Evolutionary conservation across 2,797 vertebrate species (phyloP), one percentile per base, ranked within the genome.

Genomic region (Manis crassicaudata): DNA sequence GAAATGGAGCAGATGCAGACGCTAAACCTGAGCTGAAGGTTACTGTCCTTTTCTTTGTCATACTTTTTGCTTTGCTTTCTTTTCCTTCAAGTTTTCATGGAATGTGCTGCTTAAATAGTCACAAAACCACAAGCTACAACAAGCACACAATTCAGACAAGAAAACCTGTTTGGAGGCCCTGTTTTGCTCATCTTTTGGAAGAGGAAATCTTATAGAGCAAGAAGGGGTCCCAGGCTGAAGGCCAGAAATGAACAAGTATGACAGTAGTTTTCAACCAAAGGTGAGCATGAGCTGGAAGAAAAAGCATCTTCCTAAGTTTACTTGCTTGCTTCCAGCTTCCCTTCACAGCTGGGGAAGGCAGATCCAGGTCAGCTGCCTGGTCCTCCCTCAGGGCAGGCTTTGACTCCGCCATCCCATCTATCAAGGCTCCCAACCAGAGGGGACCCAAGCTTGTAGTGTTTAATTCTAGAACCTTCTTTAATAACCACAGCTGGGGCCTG

Each of bases 1-100:
- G 81, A 81, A 92, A 60, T 65, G 77, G n/a, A 52, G 27, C 85
- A 95, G 86, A 65, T 27, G n/a, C 65, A 40, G 54, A 35, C 50
- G 76, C 88, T 84, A 43, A 56, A 86, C 77, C 18, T 54, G 93
- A 91, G 52, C 25, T 58, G 62, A 56, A 90, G 63, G 62, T 90
- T 75, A 73, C 54, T 25, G 58, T 88, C 84, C 84, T 95, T 97
- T 94, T 89, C 67, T 60, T 82, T 67, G 54, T 65, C 25, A 62
- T 80, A 58, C 54, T 90, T 80, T 87, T 62, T 90, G n/a, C 75
- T 93, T 92, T 82, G 79, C 43, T 62, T 43, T 77, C 14, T 20
- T 89, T 46, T 73, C 58, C 82, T 94, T 94, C 25, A 29, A 35
- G 67, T 86, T 76, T 77, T 90, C 70, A 56, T 12, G 54, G 52